phyloP scores from a whole-genome alignment of 1,140 invertebrate genomes.

The Holotrichia oblita region DNA sequence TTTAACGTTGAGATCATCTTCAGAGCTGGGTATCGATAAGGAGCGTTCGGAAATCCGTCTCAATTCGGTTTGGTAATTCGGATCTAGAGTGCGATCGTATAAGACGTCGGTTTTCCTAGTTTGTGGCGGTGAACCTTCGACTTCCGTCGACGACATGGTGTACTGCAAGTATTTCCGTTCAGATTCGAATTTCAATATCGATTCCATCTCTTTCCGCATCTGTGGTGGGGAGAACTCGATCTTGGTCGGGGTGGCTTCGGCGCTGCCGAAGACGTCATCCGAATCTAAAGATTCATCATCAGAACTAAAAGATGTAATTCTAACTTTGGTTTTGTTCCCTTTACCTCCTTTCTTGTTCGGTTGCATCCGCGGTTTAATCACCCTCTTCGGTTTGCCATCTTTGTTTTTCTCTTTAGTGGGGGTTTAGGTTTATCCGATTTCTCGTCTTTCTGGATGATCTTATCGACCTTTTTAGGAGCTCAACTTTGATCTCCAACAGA shows the following conservation, averaged over 20 bases:
- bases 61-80: conserved; percentile 68
- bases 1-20: conserved; percentile 68
- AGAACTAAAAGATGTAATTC: conserved; percentile 76
- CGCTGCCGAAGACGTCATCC: conserved; percentile 76
- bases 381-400: conserved; percentile 64
- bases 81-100: conserved; percentile 69
- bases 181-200: conserved; percentile 73
- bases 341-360: conserved; percentile 64
- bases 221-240: conserved; percentile 76
- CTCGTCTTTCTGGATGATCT: conserved; percentile 33
- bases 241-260: conserved; percentile 72
- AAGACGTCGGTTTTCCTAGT: conserved; percentile 68
- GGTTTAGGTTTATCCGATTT: conserved; percentile 48
- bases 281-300: conserved; percentile 77
- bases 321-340: conserved; percentile 69
- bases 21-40: conserved; percentile 75
- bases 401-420: conserved; percentile 61
- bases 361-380: conserved; percentile 65
- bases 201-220: conserved; percentile 75
- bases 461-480: conserved; percentile 35
- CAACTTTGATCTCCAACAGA: conserved; percentile 42
- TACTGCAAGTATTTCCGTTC: conserved; percentile 74
- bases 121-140: conserved; percentile 75
- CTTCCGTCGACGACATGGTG: conserved; percentile 77
- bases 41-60: conserved; percentile 74